Conservation (phyloP, 2,113 vertebrate species). For the Scytalopus superciliaris region DNA sequence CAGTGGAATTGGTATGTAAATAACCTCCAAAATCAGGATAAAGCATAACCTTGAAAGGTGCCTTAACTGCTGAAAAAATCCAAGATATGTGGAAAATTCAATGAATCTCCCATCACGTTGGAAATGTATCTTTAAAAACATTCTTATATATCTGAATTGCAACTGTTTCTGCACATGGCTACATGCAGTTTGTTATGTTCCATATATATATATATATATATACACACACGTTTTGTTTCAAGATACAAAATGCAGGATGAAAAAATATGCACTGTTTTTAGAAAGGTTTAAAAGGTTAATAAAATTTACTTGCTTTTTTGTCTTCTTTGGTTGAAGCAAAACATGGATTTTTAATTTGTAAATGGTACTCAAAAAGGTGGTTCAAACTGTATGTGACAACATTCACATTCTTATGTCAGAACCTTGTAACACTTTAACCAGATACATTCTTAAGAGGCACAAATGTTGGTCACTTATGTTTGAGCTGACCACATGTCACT, state of each 20-base stretch:
- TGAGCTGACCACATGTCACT: background rate
- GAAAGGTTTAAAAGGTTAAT: no score
- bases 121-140: background rate
- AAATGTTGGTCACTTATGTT: background rate
- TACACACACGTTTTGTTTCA: no score
- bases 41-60: background rate
- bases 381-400: background rate
- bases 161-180: background rate
- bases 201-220: no score
- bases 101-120: background rate
- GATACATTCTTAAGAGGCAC: background rate
- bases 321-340: background rate
- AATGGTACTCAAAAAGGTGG: background rate
- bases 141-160: background rate
- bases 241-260: background rate
- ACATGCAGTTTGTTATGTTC: background rate
- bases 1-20: background rate
- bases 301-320: background rate
- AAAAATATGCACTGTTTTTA: background rate
- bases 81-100: background rate
- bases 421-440: background rate
- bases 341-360: fast-evolving
- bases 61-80: background rate
- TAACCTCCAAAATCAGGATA: background rate
- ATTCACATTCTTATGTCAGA: background rate